Evolutionary conservation across 2,113 vertebrate species (phyloP), one percentile per base, ranked within the genome.

Genomic region (Bos indicus): DNA sequence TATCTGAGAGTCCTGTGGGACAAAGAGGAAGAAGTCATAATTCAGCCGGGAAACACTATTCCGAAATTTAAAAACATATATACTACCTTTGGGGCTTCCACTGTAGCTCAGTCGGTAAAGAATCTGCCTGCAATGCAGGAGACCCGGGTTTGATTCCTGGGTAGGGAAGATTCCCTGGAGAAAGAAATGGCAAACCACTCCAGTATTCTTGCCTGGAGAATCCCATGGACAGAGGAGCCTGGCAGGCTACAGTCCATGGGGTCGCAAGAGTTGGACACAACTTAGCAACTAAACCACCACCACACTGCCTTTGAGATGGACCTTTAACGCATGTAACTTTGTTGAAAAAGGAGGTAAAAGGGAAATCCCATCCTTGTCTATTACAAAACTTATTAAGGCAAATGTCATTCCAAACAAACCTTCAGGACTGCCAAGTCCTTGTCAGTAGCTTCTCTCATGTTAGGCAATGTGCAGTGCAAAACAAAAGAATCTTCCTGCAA

Each of bases 331-430:
- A 51, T 43, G 83, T 59, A 57, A 88, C 77, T 86, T 90, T 57
- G 48, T n/a, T 96, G 87, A 81, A 90, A 84, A 25, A 91, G 57
- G 30, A 93, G 94, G 87, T 95, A 57, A 94, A 93, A 91, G 57
- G 78, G 57, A 94, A 93, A 62, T 13, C 26, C 77, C 54, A 78
- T 36, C 33, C 52, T 48, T 40, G 36, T 21, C 13, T 82, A 51
- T 74, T 80, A 95, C 84, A 95, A 95, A 97, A 95, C 17, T 51
- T 77, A 85, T 26, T 54, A 81, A 96, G 93, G 86, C 90, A 88
- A 96, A 89, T 56, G 57, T 54, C 84, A 83, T 36, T 90, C 81
- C 64, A 96, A 96, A 90, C 67, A 91, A 88, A 95, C 80, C 54
- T 71, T 85, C 26, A 16, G 46, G 51, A 30, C 2, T 54, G 90